Conservation (phyloP, 1,140 invertebrate genomes). For the Hylaeus anthracinus region DNA sequence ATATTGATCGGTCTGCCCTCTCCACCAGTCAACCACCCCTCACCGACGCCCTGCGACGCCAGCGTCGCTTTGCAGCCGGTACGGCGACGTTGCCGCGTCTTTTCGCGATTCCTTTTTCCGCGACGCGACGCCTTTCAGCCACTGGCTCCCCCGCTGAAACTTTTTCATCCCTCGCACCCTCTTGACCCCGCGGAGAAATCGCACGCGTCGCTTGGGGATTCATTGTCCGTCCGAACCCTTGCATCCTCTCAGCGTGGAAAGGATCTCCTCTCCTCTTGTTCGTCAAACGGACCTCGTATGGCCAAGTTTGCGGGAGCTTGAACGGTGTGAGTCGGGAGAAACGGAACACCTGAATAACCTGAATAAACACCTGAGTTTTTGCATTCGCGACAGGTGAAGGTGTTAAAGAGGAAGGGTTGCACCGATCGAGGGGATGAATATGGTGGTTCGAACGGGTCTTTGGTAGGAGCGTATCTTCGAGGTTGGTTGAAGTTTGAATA, state of each 20-base stretch:
- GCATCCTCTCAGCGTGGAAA: too few relatives aligned
- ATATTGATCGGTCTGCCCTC: constrained; percentile 75
- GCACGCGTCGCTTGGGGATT: not conserved
- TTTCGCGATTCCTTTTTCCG: constrained; percentile 47
- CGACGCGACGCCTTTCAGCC: constrained; percentile 41
- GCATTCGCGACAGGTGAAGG: too few relatives aligned
- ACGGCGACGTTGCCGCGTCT: constrained; percentile 64
- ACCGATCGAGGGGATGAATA: too few relatives aligned
- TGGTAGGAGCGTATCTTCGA: too few relatives aligned
- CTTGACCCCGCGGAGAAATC: constrained; percentile 2
- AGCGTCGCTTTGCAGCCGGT: constrained; percentile 41
- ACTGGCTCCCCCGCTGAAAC: not conserved
- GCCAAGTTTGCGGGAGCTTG: too few relatives aligned
- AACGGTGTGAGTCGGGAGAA: too few relatives aligned
- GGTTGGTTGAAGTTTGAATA: too few relatives aligned
- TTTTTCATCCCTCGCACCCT: not conserved
- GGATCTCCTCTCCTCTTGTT: too few relatives aligned
- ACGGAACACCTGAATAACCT: too few relatives aligned
- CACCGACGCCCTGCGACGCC: constrained; percentile 44
- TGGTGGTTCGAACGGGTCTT: too few relatives aligned
- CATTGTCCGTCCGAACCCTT: not conserved
- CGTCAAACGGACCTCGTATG: not conserved
- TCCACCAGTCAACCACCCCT: constrained; percentile 41
- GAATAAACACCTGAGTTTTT: too few relatives aligned
- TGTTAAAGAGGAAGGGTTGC: too few relatives aligned